phyloP scores from a whole-genome alignment of 2,888 invertebrate genomes.

The Drosophila prostipennis region DNA sequence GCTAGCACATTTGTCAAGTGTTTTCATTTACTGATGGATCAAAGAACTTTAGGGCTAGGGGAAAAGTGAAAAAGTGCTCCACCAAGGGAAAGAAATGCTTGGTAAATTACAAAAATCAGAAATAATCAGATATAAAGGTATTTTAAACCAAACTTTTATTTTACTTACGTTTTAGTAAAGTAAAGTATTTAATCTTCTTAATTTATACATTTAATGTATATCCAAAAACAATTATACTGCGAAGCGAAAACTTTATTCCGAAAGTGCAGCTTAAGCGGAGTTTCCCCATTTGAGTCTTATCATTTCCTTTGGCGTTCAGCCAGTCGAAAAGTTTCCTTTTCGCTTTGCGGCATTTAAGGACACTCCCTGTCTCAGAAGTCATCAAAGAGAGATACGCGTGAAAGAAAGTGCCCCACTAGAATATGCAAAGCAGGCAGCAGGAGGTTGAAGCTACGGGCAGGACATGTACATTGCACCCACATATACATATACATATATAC shows the following conservation, averaged over 20 bases:
- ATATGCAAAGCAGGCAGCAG: slow-evolving; percentile 32
- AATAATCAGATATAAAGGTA: no score
- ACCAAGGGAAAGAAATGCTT: no score
- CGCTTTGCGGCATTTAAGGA: slow-evolving; percentile 23
- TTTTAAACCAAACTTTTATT: no score
- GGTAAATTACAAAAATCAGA: no score
- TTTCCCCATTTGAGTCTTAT: neutral
- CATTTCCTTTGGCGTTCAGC: slow-evolving; percentile 5
- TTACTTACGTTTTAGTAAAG: no score
- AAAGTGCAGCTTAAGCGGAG: neutral
- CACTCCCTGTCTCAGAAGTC: slow-evolving; percentile 11
- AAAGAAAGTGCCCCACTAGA: slow-evolving; percentile 28
- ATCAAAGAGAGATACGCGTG: slow-evolving; percentile 22
- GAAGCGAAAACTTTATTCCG: neutral
- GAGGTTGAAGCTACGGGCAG: neutral
- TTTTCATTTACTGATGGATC: slow-evolving; percentile 50
- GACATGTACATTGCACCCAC: neutral
- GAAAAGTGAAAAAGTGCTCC: no score
- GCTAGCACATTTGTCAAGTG: slow-evolving; percentile 48
- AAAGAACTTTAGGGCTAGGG: neutral
- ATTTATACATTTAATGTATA: neutral
- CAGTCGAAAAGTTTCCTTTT: slow-evolving; percentile 21
- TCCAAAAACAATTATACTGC: neutral
- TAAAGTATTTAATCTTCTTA: neutral
- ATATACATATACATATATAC: neutral